phyloP scores from a whole-genome alignment of 2,888 invertebrate genomes.

The Leptinotarsa rubiginosa region DNA sequence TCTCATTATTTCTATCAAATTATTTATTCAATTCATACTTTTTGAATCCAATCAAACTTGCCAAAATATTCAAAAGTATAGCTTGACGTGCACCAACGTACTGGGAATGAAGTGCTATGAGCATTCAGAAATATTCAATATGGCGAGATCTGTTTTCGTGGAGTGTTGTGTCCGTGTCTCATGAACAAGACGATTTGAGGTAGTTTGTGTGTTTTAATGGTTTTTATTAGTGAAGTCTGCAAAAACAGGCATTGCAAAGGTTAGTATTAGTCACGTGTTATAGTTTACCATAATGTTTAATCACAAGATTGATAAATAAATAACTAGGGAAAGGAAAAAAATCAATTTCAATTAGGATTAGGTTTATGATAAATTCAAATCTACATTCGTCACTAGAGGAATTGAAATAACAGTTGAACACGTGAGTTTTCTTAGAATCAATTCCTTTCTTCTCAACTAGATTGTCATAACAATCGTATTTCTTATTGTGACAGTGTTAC shows the following conservation, averaged over 20 bases:
- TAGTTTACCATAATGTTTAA: background rate
- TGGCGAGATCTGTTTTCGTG: conserved; percentile 52
- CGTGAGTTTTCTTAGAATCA: background rate
- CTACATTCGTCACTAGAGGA: background rate
- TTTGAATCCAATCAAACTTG: background rate
- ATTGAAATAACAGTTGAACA: background rate
- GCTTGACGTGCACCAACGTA: background rate
- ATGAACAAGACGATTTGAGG: conserved; percentile 28
- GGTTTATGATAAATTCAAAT: conserved; percentile 1
- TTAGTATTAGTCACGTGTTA: background rate
- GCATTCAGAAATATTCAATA: conserved; percentile 48
- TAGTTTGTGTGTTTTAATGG: conserved; percentile 32
- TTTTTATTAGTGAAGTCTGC: conserved; percentile 35
- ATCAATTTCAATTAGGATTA: conserved; percentile 36
- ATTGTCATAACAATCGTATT: background rate
- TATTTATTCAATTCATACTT: too few relatives aligned
- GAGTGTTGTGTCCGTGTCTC: conserved; percentile 39
- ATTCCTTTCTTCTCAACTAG: background rate
- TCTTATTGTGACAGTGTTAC: background rate
- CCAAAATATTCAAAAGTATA: background rate
- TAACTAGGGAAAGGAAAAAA: conserved; percentile 24
- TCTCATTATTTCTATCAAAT: too few relatives aligned
- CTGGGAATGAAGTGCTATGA: conserved; percentile 34
- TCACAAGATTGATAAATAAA: background rate
- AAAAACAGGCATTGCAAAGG: conserved; percentile 7